phyloP scores from a whole-genome alignment of 2,113 vertebrate species.

The Myotis brandtii region DNA sequence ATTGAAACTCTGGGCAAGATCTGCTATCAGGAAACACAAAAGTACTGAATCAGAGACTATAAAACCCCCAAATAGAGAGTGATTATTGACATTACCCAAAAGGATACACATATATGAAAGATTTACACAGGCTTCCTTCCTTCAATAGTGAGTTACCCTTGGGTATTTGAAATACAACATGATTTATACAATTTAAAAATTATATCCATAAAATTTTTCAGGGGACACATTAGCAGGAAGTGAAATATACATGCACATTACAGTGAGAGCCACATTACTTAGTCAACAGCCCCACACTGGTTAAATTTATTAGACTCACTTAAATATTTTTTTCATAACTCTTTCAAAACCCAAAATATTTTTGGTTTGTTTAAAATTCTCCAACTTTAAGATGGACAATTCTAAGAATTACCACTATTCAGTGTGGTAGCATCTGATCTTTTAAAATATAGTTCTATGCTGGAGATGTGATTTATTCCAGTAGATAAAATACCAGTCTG shows the following conservation, averaged over 20 bases:
- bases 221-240: not conserved
- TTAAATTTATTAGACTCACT: constrained; percentile 15
- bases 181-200: constrained; percentile 52
- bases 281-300: not conserved
- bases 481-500: constrained; percentile 32
- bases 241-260: not conserved
- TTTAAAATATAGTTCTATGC: not conserved
- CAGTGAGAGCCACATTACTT: not conserved
- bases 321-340: not conserved
- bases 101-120: not conserved
- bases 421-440: not conserved
- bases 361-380: constrained; percentile 43
- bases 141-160: constrained; percentile 2
- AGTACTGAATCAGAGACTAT: not conserved
- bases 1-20: constrained; percentile 29
- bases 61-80: not conserved
- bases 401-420: not conserved
- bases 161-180: constrained; percentile 49
- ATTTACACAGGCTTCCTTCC: not conserved
- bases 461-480: not conserved
- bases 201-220: not conserved
- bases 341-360: constrained; percentile 17
- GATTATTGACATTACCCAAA: constrained; percentile 9
- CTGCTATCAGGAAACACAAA: constrained; percentile 22
- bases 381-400: not conserved